Percentiles rank a stretch among this genome's conserved stretches.
phyloP scores from a whole-genome alignment of 2,797 vertebrate genomes.

The Lerista edwardsae region DNA sequence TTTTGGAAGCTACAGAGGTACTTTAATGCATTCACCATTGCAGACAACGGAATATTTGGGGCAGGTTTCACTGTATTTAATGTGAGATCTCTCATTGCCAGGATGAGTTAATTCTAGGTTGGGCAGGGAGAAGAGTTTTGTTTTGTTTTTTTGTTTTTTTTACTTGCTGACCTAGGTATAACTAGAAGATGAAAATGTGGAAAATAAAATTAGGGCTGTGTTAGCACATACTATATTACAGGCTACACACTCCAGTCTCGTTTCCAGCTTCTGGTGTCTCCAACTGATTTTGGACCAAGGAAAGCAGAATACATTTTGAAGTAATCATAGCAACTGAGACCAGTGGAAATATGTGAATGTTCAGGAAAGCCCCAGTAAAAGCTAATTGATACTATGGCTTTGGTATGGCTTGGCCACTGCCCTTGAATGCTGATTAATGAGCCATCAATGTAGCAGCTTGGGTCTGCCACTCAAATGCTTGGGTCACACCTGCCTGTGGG shows the following conservation, averaged over 20 bases:
- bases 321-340: neutral
- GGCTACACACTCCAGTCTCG: conserved; percentile 41
- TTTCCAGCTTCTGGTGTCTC: conserved; percentile 35
- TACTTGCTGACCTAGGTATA: conserved; percentile 47
- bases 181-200: neutral
- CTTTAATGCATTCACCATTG: conserved; percentile 24
- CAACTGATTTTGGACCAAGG: conserved; percentile 41
- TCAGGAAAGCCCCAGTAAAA: neutral
- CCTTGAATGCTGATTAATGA: neutral
- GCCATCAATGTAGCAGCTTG: neutral
- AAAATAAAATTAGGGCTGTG: conserved; percentile 39
- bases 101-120: conserved; percentile 25
- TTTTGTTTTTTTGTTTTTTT: no score
- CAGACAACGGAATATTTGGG: conserved; percentile 11
- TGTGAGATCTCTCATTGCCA: conserved; percentile 22
- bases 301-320: conserved; percentile 43
- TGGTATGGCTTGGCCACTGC: neutral
- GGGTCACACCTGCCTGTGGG: neutral
- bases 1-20: neutral
- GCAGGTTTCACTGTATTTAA: conserved; percentile 16
- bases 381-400: conserved; percentile 8
- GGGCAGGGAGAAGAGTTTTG: neutral
- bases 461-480: neutral
- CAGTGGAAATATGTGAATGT: neutral
- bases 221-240: conserved; percentile 27